Percentiles rank a stretch among this genome's conserved stretches.
Evolutionary conservation across 2,113 vertebrate genomes (phyloP).

Genomic region (Pipa parva): DNA sequence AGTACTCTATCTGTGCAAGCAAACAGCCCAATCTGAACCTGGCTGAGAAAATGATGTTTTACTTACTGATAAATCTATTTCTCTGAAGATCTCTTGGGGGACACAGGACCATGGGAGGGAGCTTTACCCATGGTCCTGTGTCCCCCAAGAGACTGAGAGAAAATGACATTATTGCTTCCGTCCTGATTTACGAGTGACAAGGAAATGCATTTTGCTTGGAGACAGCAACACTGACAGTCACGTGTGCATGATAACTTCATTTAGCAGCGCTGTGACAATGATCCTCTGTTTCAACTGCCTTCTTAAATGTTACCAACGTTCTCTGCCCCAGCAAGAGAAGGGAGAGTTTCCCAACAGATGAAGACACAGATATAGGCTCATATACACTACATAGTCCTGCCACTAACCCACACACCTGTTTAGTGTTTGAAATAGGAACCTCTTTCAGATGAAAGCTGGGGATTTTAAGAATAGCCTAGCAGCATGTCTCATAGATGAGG

Average conservation of each 20-base stretch:
- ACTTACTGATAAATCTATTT: too few relatives aligned
- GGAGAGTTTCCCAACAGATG: not conserved
- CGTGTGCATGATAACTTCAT: slow-evolving; percentile 4
- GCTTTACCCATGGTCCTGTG: too few relatives aligned
- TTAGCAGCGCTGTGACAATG: slow-evolving; percentile 11
- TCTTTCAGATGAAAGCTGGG: not conserved
- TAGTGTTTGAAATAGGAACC: slow-evolving; percentile 19
- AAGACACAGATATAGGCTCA: too few relatives aligned
- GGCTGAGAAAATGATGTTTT: too few relatives aligned
- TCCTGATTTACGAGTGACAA: slow-evolving; percentile 10
- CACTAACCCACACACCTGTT: slow-evolving; percentile 15
- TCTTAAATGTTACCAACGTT: slow-evolving; percentile 6
- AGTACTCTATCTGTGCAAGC: too few relatives aligned
- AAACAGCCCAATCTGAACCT: too few relatives aligned
- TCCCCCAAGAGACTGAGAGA: not conserved
- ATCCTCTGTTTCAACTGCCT: slow-evolving; percentile 6
- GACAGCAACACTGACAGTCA: slow-evolving; percentile 8
- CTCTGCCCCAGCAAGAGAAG: slow-evolving; percentile 1
- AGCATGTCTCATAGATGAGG: not conserved
- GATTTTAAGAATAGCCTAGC: not conserved
- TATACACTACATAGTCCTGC: not conserved
- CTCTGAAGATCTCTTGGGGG: too few relatives aligned
- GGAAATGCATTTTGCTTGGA: not conserved
- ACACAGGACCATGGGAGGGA: too few relatives aligned
- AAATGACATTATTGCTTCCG: slow-evolving; percentile 1